phyloP scores from a whole-genome alignment of 2,888 invertebrate genomes.

The Apamea anceps region DNA sequence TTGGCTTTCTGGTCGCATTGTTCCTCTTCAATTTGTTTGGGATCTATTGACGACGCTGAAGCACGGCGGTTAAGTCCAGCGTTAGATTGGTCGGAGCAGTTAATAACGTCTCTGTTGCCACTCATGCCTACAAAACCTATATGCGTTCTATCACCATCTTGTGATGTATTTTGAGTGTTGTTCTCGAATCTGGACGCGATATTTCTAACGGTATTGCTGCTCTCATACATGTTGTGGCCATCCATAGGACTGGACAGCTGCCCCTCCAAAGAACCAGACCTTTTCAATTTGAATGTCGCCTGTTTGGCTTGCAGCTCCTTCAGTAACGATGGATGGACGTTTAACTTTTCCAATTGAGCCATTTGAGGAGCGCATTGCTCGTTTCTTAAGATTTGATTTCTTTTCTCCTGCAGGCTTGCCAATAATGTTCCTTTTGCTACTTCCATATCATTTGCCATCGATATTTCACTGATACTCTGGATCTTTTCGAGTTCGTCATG shows the following conservation, averaged over 20 bases:
- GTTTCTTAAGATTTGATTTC: slow-evolving; percentile 91
- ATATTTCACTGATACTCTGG: slow-evolving; percentile 73
- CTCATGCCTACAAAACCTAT: slow-evolving; percentile 85
- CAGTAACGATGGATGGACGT: slow-evolving; percentile 90
- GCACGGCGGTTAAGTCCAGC: slow-evolving; percentile 80
- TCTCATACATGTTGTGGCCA: slow-evolving; percentile 71
- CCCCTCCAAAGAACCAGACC: slow-evolving; percentile 82
- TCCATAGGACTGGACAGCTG: slow-evolving; percentile 81
- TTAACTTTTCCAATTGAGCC: slow-evolving; percentile 77
- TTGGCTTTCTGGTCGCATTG: slow-evolving; percentile 80
- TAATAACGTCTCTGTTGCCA: slow-evolving; percentile 86
- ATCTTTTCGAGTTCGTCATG: slow-evolving; percentile 91
- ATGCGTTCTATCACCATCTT: slow-evolving; percentile 82
- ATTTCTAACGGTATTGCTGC: slow-evolving; percentile 92
- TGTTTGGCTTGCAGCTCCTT: slow-evolving; percentile 95
- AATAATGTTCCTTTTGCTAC: slow-evolving; percentile 87
- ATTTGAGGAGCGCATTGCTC: slow-evolving; percentile 76
- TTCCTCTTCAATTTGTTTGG: slow-evolving; percentile 85
- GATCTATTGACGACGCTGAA: slow-evolving; percentile 85
- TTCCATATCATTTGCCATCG: slow-evolving; percentile 68
- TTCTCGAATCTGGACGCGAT: slow-evolving; percentile 95
- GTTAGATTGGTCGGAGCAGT: slow-evolving; percentile 84
- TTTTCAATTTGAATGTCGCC: slow-evolving; percentile 87
- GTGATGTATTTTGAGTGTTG: slow-evolving; percentile 73
- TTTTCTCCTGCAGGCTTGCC: slow-evolving; percentile 91